Evolutionary conservation across 1,140 invertebrate genomes (phyloP).

Genomic region (Zaprionus nigranus): DNA sequence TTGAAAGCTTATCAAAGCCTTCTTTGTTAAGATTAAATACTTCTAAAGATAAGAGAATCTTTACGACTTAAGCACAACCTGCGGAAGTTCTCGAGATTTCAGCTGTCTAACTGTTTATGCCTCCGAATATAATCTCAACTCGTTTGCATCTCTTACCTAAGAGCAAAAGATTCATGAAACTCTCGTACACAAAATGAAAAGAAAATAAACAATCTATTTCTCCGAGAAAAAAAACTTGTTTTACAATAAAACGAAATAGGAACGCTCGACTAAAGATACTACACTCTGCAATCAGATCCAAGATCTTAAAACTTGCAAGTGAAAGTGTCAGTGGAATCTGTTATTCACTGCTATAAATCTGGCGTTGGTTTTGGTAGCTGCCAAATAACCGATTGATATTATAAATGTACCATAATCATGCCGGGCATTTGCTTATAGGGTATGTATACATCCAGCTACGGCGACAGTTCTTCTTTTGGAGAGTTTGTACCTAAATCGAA

Average conservation of each 20-base stretch:
- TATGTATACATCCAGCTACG: not conserved
- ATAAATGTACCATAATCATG: not conserved
- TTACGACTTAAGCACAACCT: slow-evolving; percentile 16
- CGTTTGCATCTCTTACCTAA: not conserved
- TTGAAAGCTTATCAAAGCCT: slow-evolving; percentile 17
- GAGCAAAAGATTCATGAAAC: not conserved
- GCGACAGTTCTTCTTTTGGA: slow-evolving; percentile 2
- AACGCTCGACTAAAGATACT: not conserved
- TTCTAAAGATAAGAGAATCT: slow-evolving; percentile 17
- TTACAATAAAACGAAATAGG: not conserved
- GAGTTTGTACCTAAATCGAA: slow-evolving; percentile 2
- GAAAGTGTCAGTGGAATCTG: not conserved
- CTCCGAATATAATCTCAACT: not conserved
- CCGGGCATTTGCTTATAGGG: not conserved
- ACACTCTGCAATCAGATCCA: not conserved
- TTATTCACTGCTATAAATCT: not conserved
- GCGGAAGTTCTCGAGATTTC: not conserved
- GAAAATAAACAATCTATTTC: not conserved
- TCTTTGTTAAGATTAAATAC: slow-evolving; percentile 39
- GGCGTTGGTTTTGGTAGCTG: not conserved
- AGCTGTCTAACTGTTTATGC: slow-evolving; percentile 1
- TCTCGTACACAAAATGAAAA: not conserved
- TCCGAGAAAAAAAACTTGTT: not conserved
- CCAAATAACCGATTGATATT: not conserved
- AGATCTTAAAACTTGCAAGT: not conserved